These are phyloP conservation scores for Vireo griseus DNA, from an alignment of 2,797 vertebrate genomes.

Conservation along the genomic window DNA sequence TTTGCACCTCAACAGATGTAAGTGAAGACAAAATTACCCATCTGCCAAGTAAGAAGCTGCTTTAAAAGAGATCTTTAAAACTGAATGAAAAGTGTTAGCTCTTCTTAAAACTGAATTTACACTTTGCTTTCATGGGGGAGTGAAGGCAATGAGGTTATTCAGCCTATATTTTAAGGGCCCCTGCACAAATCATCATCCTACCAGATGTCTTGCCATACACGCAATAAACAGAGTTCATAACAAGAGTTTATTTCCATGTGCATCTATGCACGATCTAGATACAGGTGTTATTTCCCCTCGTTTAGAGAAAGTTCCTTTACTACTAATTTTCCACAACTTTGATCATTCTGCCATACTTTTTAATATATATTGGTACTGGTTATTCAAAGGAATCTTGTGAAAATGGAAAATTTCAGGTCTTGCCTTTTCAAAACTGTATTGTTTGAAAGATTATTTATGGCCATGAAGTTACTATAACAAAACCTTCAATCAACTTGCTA, in stretches of 20 bases:
- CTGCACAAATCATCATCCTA: constrained; percentile 1
- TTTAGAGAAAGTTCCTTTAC: not conserved
- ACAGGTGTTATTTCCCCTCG: not conserved
- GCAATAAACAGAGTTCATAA: not conserved
- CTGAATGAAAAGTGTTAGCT: constrained; percentile 56
- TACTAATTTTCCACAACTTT: not conserved
- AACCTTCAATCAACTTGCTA: not conserved
- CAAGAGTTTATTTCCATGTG: not conserved
- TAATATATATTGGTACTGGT: not conserved
- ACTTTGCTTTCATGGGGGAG: constrained; percentile 37
- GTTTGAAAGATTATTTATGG: not conserved
- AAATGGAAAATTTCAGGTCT: not conserved
- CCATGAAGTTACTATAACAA: not conserved
- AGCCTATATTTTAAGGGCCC: constrained; percentile 32
- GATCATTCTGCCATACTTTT: not conserved
- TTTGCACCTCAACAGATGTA: constrained; percentile 70
- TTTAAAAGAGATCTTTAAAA: constrained; percentile 71
- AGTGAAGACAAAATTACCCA: constrained; percentile 57
- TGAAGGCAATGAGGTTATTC: constrained; percentile 34
- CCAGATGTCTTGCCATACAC: not conserved
- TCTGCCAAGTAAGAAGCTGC: constrained; percentile 69
- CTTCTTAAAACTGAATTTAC: constrained; percentile 69
- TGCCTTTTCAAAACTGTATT: not conserved
- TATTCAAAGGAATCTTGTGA: not conserved
- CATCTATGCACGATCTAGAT: not conserved